phyloP scores from a whole-genome alignment of 2,113 vertebrate species.

The Chlorodrepanis virens region DNA sequence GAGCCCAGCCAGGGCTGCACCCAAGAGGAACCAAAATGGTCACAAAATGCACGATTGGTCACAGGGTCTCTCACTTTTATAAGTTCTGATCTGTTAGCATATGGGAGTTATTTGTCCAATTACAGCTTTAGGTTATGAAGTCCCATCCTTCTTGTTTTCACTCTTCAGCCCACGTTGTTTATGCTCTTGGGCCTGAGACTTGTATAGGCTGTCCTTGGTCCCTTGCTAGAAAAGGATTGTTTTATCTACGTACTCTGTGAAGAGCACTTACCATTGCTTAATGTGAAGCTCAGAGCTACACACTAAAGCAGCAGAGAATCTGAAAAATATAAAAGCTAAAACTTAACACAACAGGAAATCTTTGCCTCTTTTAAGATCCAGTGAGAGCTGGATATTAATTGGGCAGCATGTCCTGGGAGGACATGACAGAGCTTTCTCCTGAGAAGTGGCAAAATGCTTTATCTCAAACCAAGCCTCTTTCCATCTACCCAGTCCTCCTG shows the following conservation, averaged over 20 bases:
- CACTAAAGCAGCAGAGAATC: neutral
- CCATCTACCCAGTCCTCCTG: neutral
- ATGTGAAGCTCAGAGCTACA: neutral
- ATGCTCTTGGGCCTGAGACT: neutral
- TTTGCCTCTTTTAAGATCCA: neutral
- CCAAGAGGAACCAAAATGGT: neutral
- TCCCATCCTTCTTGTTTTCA: neutral
- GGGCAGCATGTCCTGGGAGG: neutral
- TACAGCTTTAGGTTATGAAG: neutral
- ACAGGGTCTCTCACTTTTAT: neutral
- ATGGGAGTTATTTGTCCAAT: neutral
- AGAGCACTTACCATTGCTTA: neutral
- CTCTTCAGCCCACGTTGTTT: neutral
- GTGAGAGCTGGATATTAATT: rapidly evolving
- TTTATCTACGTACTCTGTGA: neutral
- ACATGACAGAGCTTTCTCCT: neutral
- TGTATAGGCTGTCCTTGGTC: neutral
- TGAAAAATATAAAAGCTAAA: neutral
- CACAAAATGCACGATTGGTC: rapidly evolving
- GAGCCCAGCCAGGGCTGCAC: neutral
- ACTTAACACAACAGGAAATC: neutral
- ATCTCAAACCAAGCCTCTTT: neutral
- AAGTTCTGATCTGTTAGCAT: neutral
- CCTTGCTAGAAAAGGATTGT: neutral
- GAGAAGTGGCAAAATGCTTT: neutral